Base-by-base conservation (phyloP, 2,797 vertebrate species). In the Urophycis tenuis region DNA sequence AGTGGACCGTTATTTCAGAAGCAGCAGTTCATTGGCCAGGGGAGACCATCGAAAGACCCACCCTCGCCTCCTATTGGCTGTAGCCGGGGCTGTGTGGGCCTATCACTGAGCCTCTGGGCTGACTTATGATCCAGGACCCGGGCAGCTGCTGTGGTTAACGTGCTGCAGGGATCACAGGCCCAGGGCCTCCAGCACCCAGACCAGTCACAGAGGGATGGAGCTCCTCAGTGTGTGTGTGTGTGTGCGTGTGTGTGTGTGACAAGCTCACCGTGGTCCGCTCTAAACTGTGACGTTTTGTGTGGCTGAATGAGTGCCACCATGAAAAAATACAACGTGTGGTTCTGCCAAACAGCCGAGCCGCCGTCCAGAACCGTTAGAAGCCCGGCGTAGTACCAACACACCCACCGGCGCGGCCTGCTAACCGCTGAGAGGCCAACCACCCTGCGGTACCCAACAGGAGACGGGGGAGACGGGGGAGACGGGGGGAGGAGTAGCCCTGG, bases 281-380 rank as follows among this genome's bases (percentile, higher is more conserved):
- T 87, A 80, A 83, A 82, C 82, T 67, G 1, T 3, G 17, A n/a
- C 78, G 81, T 64, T 75, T 76, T 79, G 75, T 64, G 53, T 5
- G 3, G 49, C 36, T 73, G 71, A 67, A 29, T 77, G 73, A 67
- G 70, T 9, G n/a, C 76, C 0, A 60, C 39, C 74, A 75, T 74
- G 41, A 49, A 15, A 15, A 84, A 80, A 49, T 34, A 72, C 31
- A 39, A 78, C 74, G 74, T 76, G 36, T 7, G 17, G 33, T 25
- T 19, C 53, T 73, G 15, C 15, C 2, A n/a, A 67, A 71, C 71
- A 60, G 45, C 17, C 15, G 45, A 60, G 14, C 19, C 6, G 49
- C 15, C 22, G 14, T n/a, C 14, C 15, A 60, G 45, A 15, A 22
- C 45, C 17, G 15, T 49, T 15, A 49, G 45, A 19, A 49, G 17